Percentiles rank a stretch among this genome's conserved stretches.
phyloP scores from a whole-genome alignment of 2,797 vertebrate genomes.

The Gymnopithys bicolor region DNA sequence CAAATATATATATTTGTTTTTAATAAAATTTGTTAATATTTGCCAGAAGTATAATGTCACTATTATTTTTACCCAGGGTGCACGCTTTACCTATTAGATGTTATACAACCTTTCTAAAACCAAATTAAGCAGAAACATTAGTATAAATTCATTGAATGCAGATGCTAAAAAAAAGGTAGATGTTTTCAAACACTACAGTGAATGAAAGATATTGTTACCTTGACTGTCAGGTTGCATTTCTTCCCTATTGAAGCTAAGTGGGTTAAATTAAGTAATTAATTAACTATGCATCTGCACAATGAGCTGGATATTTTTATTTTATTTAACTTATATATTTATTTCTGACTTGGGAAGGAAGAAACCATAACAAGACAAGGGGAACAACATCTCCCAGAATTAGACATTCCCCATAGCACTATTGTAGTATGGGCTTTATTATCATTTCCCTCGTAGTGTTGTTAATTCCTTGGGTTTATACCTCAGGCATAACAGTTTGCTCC shows the following conservation, averaged over 20 bases:
- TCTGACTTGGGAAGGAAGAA: constrained; percentile 19
- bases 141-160: background rate
- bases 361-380: background rate
- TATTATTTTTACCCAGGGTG: constrained; percentile 17
- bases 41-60: constrained; percentile 19
- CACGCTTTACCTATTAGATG: constrained; percentile 24
- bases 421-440: background rate
- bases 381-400: background rate
- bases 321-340: constrained; percentile 44
- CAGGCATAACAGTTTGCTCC: background rate
- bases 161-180: background rate
- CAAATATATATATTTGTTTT: constrained; percentile 17
- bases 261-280: constrained; percentile 70
- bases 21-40: constrained; percentile 52
- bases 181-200: constrained; percentile 38
- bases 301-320: constrained; percentile 58
- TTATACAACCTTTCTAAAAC: constrained; percentile 17
- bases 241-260: constrained; percentile 37
- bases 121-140: constrained; percentile 41
- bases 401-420: background rate
- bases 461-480: background rate
- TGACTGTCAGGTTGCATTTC: constrained; percentile 54
- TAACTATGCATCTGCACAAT: constrained; percentile 54
- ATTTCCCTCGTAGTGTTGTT: background rate
- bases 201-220: constrained; percentile 39